phyloP scores from a whole-genome alignment of 2,888 invertebrate species.

The Eristalinus sepulchralis region DNA sequence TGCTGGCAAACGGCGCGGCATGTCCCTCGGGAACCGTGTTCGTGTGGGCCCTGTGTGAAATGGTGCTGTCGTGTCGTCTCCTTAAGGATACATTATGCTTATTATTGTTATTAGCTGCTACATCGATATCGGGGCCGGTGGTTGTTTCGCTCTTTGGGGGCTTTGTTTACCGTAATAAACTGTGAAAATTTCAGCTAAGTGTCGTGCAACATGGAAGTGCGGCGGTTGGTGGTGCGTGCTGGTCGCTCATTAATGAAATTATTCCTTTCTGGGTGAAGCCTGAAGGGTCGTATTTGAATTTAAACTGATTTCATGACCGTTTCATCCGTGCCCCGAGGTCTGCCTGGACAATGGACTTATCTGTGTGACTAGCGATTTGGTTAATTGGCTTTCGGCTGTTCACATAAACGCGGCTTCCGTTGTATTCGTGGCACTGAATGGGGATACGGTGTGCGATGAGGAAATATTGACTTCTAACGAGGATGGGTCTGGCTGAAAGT shows the following conservation, averaged over 20 bases:
- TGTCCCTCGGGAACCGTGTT: neutral
- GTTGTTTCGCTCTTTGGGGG: neutral
- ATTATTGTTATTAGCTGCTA: conserved; percentile 44
- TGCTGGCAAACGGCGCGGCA: neutral
- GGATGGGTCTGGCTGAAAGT: too few relatives aligned
- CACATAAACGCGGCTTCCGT: too few relatives aligned
- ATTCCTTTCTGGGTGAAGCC: neutral
- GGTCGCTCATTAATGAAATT: conserved; percentile 31
- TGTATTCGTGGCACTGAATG: too few relatives aligned
- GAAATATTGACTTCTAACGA: too few relatives aligned
- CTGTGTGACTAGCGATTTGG: neutral
- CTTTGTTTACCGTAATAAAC: conserved; percentile 29
- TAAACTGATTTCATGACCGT: neutral
- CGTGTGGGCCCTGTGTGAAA: conserved; percentile 26
- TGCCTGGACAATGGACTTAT: neutral
- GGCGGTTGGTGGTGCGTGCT: conserved; percentile 25
- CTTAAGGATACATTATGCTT: conserved; percentile 37
- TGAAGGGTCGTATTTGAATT: neutral
- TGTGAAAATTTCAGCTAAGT: conserved; percentile 37
- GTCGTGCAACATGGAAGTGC: neutral
- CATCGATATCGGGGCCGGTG: conserved; percentile 25
- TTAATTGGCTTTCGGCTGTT: neutral
- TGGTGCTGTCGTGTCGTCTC: conserved; percentile 36
- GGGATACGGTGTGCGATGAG: too few relatives aligned
- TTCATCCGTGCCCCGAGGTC: neutral